Evolutionary conservation across 2,888 invertebrate species (phyloP).

Genomic region (Ophraella communa): DNA sequence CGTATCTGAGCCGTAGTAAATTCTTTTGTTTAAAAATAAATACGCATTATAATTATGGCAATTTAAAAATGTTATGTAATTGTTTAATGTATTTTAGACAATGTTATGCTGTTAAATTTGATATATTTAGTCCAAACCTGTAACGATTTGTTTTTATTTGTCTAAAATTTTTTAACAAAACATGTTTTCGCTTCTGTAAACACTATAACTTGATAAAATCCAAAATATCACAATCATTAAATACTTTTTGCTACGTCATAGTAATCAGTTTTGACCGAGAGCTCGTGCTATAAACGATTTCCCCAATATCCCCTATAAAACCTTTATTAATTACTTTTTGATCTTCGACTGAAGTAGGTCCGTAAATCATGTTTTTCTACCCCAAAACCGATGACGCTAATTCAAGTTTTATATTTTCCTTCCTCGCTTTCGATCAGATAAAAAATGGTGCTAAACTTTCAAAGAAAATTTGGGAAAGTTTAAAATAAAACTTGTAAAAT

Average conservation of each 20-base stretch:
- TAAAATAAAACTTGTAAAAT: neutral
- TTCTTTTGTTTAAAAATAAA: too few relatives aligned
- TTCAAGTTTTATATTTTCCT: slow-evolving; percentile 29
- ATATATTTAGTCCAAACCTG: too few relatives aligned
- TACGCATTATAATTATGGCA: too few relatives aligned
- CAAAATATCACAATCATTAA: neutral
- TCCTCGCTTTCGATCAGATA: slow-evolving; percentile 13
- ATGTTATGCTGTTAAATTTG: too few relatives aligned
- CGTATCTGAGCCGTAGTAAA: too few relatives aligned
- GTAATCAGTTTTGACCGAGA: slow-evolving; percentile 18
- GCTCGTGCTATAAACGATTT: slow-evolving; percentile 17
- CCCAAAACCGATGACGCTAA: slow-evolving; percentile 20
- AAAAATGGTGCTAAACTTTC: slow-evolving; percentile 8
- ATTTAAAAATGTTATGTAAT: too few relatives aligned
- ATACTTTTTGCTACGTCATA: neutral
- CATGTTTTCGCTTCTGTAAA: too few relatives aligned
- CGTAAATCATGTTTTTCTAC: slow-evolving; percentile 28
- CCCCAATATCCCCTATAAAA: slow-evolving; percentile 21
- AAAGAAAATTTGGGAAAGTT: slow-evolving; percentile 8
- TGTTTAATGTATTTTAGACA: too few relatives aligned
- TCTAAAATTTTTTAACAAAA: too few relatives aligned
- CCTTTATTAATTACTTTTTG: slow-evolving; percentile 30
- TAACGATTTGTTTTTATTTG: too few relatives aligned
- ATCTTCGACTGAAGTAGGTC: slow-evolving; percentile 17
- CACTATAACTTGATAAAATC: too few relatives aligned